Evolutionary conservation across 2,113 vertebrate species (phyloP), one percentile per base, ranked within the genome.

Genomic region (Brachyhypopomus occidentalis): DNA sequence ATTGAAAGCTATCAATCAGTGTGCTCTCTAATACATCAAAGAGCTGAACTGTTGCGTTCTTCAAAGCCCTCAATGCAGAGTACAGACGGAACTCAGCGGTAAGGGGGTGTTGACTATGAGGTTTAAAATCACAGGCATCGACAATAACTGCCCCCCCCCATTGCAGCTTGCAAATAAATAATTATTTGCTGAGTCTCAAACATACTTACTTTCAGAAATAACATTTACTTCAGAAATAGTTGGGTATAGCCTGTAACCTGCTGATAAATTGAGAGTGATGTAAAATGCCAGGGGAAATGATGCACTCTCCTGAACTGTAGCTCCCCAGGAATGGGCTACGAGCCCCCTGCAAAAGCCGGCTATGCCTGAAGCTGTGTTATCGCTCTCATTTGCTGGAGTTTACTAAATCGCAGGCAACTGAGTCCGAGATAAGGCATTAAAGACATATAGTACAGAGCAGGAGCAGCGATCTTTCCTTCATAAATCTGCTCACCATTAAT

Each of bases 401-500:
- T 56, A n/a, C 22, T 17, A 81, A 45, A 41, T 25, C 69, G 48
- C 48, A 70, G 64, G 48, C 72, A 79, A 41, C 25, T 83, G 63
- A 75, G 56, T 45, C 63, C 59, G 59, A 75, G 72, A 8, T 75
- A 17, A 5, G n/a, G 66, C 34, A 70, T 67, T 19, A 38, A 25
- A 59, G 52, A 70, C 55, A 34, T n/a, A 25, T 30, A 66, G 38
- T 22, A n/a, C 22, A 19, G 55, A 60, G 75, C n/a, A 77, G 75
- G 9, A 20, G 23, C 78, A 58, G 20, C 27, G 5, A 9, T 41
- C 36, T 60, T 34, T 41, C 58, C 41, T 52, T 55, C 62, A 76
- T 30, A 73, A 12, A 20, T 72, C 74, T 52, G 8, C 17, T 30
- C 70, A 73, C 64, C 52, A 70, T 66, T 52, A 86, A 79, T 84